Evolutionary conservation across 2,113 vertebrate species (phyloP), one percentile per base, ranked within the genome.

Genomic region (Corydoras sp.): DNA sequence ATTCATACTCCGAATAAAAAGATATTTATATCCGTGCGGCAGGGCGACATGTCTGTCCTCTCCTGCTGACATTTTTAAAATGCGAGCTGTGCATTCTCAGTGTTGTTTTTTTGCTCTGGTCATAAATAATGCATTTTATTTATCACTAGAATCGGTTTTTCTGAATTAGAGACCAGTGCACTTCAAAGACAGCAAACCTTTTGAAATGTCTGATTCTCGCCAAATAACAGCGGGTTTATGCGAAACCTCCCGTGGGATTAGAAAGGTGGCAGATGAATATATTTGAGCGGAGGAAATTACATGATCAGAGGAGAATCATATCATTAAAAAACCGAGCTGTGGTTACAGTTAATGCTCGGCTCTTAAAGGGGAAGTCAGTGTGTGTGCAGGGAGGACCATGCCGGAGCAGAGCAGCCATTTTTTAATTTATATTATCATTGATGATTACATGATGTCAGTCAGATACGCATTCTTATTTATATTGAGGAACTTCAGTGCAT

Each of bases 141-240:
- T 43, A 43, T 43, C 35, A 43, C 35, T 8, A 29, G 59, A 59
- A 32, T 51, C 10, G 8, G n/a, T 48, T 97, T 91, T 68, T 90
- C 85, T 84, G 87, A 90, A 91, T 90, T 90, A 90, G 83, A 88
- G 76, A 81, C 86, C 83, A 81, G 78, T 71, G 82, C 87, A 91
- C 90, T 88, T 91, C 90, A 91, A 91, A 91, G 90, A 89, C 85
- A 82, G 85, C 80, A 84, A 90, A 90, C 85, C 90, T 90, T 60
- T 90, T 91, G 89, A 90, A 88, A 89, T 89, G 89, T 90, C 85
- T 89, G 88, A 89, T 88, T 88, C 83, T 85, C 65, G 58, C 80
- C 14, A 84, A 90, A 85, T 89, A 88, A 85, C 83, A 79, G 79
- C 76, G 78, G 83, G 87, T 91, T 89, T 90, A 90, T 91, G 89